Conservation (phyloP, 1,140 invertebrate genomes). For the Popillia japonica region DNA sequence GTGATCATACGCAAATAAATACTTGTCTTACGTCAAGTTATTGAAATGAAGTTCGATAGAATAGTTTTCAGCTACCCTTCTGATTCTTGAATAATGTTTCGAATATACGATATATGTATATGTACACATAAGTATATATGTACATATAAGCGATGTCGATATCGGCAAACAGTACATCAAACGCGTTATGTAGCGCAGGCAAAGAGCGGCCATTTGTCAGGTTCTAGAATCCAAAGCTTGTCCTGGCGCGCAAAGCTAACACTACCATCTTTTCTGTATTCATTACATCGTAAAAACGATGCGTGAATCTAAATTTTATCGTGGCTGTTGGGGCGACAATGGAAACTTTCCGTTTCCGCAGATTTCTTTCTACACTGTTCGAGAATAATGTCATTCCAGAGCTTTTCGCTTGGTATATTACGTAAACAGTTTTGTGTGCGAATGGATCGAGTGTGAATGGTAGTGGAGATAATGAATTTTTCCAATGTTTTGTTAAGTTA, state of each 20-base stretch:
- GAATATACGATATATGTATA: neutral
- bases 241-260: neutral
- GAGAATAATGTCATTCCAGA: neutral
- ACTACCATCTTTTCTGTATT: constrained; percentile 6
- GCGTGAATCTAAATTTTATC: constrained; percentile 15
- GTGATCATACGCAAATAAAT: too few species aligned
- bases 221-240: neutral
- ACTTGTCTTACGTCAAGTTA: neutral
- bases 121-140: neutral
- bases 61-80: neutral
- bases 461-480: neutral
- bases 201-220: neutral
- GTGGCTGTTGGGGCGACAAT: neutral
- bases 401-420: neutral
- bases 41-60: neutral
- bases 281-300: constrained; percentile 10
- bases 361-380: neutral
- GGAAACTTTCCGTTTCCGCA: constrained; percentile 13
- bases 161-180: constrained; percentile 1
- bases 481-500: neutral
- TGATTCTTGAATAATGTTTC: neutral
- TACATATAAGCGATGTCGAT: neutral
- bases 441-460: neutral
- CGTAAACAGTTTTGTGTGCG: neutral
- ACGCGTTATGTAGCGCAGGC: neutral